Evolutionary conservation across 2,888 invertebrate genomes (phyloP), one percentile per base, ranked within the genome.

Genomic region (Tetheella fluctuosa): DNA sequence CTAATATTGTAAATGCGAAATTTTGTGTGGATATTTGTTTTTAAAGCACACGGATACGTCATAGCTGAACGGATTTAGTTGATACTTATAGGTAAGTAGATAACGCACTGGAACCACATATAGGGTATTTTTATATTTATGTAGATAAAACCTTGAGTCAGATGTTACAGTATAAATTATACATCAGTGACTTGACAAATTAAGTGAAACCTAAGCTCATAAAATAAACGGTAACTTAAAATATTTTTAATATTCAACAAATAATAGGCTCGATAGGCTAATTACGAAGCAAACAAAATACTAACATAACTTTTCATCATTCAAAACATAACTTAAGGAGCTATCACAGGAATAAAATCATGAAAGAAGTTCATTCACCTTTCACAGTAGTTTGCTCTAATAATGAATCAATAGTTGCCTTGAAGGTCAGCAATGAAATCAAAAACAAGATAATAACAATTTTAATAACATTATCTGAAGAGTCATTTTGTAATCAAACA

Each of bases 301-400:
- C 55, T 62, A 70, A 71, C 67, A 70, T 54, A 73, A 73, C 63
- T 65, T 71, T 63, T 60, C 67, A 65, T 67, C 61, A 71, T 62
- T 60, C 58, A 60, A 64, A 39, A 71, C 65, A 72, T 62, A 74
- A 74, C 61, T 13, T 76, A 80, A 85, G 76, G 77, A 79, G 77
- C 83, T 89, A 88, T 89, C 88, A 90, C 88, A 89, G 89, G 83
- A 87, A 84, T 84, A 71, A 85, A 83, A 79, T 72, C 73, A 13
- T 34, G 34, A 13, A 34, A 30, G 30, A 10, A 34, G 34, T 34
- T 34, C 2, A 80, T 76, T 69, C 65, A 77, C 64, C 67, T 72
- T 70, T 62, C 61, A 61, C 65, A 59, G 37, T 58, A 54, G 56
- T 58, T 58, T 59, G 20, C 7, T 20, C 39, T 55, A 52, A 54